Evolutionary conservation across 2,888 invertebrate species (phyloP), one percentile per base, ranked within the genome.

Genomic region (Ametastegia equiseti): DNA sequence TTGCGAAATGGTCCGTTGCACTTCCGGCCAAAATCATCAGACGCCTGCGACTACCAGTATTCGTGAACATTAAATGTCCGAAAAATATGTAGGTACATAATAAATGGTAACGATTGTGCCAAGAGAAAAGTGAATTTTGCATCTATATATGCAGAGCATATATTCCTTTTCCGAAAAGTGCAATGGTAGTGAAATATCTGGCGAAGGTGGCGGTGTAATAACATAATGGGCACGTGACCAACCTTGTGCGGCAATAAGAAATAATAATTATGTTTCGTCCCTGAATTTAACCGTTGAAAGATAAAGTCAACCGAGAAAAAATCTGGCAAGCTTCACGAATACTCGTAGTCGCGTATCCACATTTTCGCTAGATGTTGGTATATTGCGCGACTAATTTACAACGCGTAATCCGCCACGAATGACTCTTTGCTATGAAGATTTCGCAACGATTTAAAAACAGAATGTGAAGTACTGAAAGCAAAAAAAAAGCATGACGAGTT

Each of bases 271-370:
- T 60, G 30, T 71, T 36, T 50, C 33, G 50, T 4, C 50, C 75
- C 36, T 75, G 75, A 75, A 45, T 71, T 47, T 47, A 42, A 71
- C 47, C 71, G 71, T 71, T 45, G 33, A 30, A 71, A 71, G 45
- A 71, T 71, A 45, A 47, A 71, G 2, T 71, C 33, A 54, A 19
- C n/a, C 30, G 36, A 36, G 27, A 54, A 73, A 54, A 75, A 50
- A 54, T 9, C 36, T 71, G 71, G 71, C 71, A 71, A 71, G 47
- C 47, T 71, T 42, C 6, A 67, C 15, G 23, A 47, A 30, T 6
- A 30, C 13, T 39, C 39, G 39, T 63, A 63, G n/a, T 71, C 30
- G 5, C 4, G 3, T 47, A 27, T 27, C 13, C n/a, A 45, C 11
- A 47, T 47, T 45, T 36, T 11, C 45, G 23, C 33, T 9, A n/a